Base-by-base conservation (phyloP, 2,113 vertebrate species). In the Melospiza georgiana region DNA sequence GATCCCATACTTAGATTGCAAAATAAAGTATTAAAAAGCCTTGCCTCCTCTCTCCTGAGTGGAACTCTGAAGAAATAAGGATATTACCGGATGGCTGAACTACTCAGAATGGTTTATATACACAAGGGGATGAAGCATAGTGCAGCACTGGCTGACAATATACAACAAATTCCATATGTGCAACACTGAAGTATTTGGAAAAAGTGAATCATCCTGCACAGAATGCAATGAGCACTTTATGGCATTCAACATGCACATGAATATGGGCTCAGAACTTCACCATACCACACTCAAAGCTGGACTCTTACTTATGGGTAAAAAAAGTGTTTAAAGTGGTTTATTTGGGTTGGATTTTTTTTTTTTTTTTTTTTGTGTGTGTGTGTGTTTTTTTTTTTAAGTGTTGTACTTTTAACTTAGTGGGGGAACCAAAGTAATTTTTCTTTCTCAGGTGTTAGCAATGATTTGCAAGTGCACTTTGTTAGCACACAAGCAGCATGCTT, bases 121-220 rank as follows among this genome's bases (percentile, higher is more conserved):
- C 48, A 88, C 78, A 93, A 63, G 31, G 39, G 55, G 24, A 55
- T 84, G 89, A 93, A 86, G 82, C 75, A 83, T 0, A 85, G 35
- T 55, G 39, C 84, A 90, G 84, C 30, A 4, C 59, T 85, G 48
- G 72, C 82, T 77, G 72, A 88, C 90, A 77, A 19, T 63, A 55
- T 59, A 90, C 55, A 95, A 94, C 66, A 88, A 75, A 90, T 92
- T 74, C 92, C 92, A 75, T 91, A 90, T 74, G 79, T 93, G 65
- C 14, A 0, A 69, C 79, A 78, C 7, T 57, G 37, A 52, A 74
- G 55, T 2, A 15, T 44, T 3, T 71, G 94, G 92, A 88, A 96
- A 93, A 85, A 95, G 72, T 95, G 93, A 96, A 91, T 95, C 94
- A 93, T 77, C 92, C 65, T 87, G 61, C n/a, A 88, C 55, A 93